Conservation (phyloP, 2,888 invertebrate genomes). For the Alviniconcha strummeri region DNA sequence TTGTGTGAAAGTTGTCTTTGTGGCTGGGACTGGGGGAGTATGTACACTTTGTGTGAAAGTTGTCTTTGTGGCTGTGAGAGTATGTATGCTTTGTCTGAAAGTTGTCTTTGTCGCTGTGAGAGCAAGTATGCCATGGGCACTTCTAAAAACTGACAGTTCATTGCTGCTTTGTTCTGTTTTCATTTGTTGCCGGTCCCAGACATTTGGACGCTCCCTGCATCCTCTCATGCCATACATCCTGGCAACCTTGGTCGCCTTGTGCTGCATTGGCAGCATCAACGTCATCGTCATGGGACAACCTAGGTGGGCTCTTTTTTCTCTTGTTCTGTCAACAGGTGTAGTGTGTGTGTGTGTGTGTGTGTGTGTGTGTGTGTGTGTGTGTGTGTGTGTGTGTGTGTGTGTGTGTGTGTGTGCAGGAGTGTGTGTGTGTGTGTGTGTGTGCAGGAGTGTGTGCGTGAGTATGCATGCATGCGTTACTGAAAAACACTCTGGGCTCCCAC, state of each 20-base stretch:
- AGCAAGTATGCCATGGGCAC: neutral
- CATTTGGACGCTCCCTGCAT: conserved; percentile 43
- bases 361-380: neutral
- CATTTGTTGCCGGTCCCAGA: conserved; percentile 21
- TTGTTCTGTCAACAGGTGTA: neutral
- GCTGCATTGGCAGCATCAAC: conserved; percentile 48
- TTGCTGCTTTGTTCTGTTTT: neutral
- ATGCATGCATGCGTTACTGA: too few species aligned
- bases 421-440: neutral
- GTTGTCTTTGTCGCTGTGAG: too few species aligned
- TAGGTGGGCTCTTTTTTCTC: conserved; percentile 31
- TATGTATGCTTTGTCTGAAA: too few species aligned
- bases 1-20: too few species aligned
- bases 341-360: neutral
- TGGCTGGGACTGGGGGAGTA: neutral
- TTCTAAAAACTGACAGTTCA: neutral
- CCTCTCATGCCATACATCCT: conserved; percentile 44
- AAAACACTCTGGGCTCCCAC: too few species aligned
- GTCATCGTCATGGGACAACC: conserved; percentile 50
- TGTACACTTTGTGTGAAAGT: too few species aligned
- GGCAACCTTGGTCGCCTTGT: conserved; percentile 45
- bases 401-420: neutral
- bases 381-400: conserved; percentile 11
- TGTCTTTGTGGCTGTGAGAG: too few species aligned
- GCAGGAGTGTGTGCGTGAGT: too few species aligned